Evolutionary conservation across 2,797 vertebrate species (phyloP).

Genomic region (Peromyscus aztecus): DNA sequence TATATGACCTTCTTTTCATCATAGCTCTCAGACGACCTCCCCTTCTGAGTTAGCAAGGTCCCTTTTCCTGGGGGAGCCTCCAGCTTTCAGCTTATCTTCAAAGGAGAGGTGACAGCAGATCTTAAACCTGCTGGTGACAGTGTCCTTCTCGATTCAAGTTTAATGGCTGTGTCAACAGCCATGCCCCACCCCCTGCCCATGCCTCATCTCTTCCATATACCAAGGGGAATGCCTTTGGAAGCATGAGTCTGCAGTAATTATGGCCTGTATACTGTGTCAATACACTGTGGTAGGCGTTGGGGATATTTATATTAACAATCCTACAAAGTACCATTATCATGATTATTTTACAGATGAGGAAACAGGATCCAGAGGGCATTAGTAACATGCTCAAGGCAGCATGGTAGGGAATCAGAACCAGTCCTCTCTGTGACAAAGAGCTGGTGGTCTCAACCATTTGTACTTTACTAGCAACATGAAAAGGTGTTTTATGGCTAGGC

Average conservation of each 20-base stretch:
- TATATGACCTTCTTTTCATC: constrained; percentile 25
- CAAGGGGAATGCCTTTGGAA: constrained; percentile 52
- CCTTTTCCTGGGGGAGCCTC: constrained; percentile 49
- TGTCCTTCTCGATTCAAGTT: constrained; percentile 60
- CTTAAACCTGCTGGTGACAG: constrained; percentile 11
- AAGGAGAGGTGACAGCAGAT: constrained; percentile 64
- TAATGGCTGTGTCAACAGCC: constrained; percentile 25
- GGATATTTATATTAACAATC: constrained; percentile 54
- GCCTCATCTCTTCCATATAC: constrained; percentile 62
- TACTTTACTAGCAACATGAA: constrained; percentile 40
- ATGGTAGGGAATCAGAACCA: constrained; percentile 32
- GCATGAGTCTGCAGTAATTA: constrained; percentile 32
- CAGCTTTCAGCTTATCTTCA: constrained; percentile 59
- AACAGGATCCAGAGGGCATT: constrained; percentile 47
- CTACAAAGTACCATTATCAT: constrained; percentile 36
- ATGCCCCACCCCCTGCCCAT: constrained; percentile 14
- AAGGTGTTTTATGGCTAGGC: background rate
- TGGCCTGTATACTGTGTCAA: constrained; percentile 2
- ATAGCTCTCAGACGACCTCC: background rate
- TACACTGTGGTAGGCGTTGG: constrained; percentile 21
- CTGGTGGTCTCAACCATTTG: background rate
- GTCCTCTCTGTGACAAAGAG: constrained; percentile 22
- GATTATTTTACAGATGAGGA: constrained; percentile 36
- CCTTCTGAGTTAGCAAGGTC: constrained; percentile 24
- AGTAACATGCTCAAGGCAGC: background rate